Conservation (phyloP, 2,797 vertebrate genomes). For the Eremophila alpestris region DNA sequence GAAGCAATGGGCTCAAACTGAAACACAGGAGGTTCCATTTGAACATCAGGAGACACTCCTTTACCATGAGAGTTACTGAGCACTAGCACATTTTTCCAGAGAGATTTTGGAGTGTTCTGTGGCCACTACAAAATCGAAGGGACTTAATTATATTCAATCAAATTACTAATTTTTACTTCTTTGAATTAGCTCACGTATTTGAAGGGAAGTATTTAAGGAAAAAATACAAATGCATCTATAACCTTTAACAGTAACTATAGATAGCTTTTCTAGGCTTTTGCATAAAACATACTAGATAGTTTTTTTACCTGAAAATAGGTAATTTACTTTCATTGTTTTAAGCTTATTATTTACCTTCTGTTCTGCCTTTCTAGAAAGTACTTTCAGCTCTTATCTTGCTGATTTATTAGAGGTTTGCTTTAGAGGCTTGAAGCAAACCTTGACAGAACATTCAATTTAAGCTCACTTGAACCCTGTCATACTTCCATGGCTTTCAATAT, state of each 20-base stretch:
- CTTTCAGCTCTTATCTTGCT: background rate
- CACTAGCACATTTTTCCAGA: background rate
- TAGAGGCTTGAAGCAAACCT: background rate
- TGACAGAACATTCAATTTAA: background rate
- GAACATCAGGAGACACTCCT: background rate
- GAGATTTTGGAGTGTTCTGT: background rate
- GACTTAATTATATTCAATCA: background rate
- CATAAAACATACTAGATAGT: background rate
- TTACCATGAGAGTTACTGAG: background rate
- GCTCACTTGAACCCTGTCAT: background rate
- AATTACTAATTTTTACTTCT: background rate
- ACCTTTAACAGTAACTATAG: background rate
- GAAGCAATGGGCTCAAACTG: background rate
- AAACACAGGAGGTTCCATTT: background rate
- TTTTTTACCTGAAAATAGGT: background rate
- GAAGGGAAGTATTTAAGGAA: background rate
- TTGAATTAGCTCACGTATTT: background rate
- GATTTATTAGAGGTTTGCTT: background rate
- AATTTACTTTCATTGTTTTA: background rate
- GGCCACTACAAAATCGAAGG: background rate
- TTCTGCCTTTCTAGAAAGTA: background rate
- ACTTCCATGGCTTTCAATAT: background rate
- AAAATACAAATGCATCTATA: background rate
- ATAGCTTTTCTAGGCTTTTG: background rate
- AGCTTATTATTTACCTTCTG: background rate